Conservation (phyloP, 2,797 vertebrate species). For the Sus cebifrons region DNA sequence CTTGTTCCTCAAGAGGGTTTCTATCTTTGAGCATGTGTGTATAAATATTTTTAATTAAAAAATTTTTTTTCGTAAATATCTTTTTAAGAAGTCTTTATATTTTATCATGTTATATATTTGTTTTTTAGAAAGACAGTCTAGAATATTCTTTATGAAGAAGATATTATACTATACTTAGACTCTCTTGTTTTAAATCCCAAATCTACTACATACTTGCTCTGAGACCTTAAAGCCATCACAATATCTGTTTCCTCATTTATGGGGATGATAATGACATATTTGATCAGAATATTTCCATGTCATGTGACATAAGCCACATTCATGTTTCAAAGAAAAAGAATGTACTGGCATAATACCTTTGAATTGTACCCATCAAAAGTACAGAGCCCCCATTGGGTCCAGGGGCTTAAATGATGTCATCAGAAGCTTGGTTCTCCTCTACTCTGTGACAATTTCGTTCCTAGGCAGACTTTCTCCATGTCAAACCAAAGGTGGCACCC, state of each 20-base stretch:
- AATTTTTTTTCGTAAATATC: background rate
- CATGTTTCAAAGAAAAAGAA: background rate
- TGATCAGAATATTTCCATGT: background rate
- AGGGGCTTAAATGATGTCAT: background rate
- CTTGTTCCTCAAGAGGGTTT: background rate
- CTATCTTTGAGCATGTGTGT: background rate
- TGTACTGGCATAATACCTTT: background rate
- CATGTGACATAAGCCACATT: background rate
- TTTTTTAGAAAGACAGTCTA: slow-evolving; percentile 15
- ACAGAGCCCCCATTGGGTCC: background rate
- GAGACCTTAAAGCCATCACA: slow-evolving; percentile 15
- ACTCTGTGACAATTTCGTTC: background rate
- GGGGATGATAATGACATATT: background rate
- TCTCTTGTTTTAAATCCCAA: slow-evolving; percentile 23
- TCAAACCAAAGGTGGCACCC: background rate
- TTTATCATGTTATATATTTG: background rate
- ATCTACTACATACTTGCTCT: background rate
- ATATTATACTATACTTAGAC: background rate
- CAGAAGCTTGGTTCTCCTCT: background rate
- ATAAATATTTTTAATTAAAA: background rate
- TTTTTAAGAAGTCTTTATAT: background rate
- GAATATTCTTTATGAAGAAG: background rate
- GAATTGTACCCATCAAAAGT: background rate
- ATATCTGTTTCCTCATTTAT: background rate
- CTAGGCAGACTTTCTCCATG: background rate